Evolutionary conservation across 2,888 invertebrate species (phyloP).

Genomic region (Thymelicus sylvestris): DNA sequence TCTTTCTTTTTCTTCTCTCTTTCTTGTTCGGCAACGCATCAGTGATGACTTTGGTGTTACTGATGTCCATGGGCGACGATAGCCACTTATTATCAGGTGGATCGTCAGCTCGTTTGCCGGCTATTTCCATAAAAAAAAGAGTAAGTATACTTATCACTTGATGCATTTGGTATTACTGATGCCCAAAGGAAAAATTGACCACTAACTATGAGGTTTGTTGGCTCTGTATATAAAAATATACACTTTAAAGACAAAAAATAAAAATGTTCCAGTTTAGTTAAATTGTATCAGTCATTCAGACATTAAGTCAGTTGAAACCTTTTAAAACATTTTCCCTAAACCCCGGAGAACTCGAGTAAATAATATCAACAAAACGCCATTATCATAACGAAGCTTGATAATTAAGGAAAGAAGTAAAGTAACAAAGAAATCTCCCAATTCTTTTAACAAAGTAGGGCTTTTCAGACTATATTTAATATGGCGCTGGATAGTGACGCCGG

Average conservation of each 20-base stretch:
- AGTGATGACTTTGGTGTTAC: too few relatives aligned
- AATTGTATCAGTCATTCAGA: neutral
- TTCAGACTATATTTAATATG: neutral
- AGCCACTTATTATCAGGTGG: too few relatives aligned
- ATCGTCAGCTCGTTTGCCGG: too few relatives aligned
- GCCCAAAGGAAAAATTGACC: too few relatives aligned
- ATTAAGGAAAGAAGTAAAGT: constrained; percentile 8
- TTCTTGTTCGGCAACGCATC: too few relatives aligned
- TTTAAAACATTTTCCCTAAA: constrained; percentile 8
- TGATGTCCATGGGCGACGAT: too few relatives aligned
- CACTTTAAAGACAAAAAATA: neutral
- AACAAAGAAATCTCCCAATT: constrained; percentile 13
- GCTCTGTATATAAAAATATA: too few relatives aligned
- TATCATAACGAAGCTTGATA: constrained; percentile 9
- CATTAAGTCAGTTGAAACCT: constrained; percentile 1
- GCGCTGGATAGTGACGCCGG: neutral
- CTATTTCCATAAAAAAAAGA: too few relatives aligned
- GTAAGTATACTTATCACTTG: too few relatives aligned
- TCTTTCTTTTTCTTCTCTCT: too few relatives aligned
- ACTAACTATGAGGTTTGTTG: too few relatives aligned
- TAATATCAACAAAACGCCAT: constrained; percentile 10
- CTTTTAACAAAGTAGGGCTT: constrained; percentile 6
- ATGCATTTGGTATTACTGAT: too few relatives aligned
- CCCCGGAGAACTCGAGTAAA: constrained; percentile 3
- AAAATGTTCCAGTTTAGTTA: neutral